These are phyloP conservation scores for Hypocryptadius cinnamomeus DNA, from an alignment of 2,113 vertebrate species.

Conservation along the genomic window DNA sequence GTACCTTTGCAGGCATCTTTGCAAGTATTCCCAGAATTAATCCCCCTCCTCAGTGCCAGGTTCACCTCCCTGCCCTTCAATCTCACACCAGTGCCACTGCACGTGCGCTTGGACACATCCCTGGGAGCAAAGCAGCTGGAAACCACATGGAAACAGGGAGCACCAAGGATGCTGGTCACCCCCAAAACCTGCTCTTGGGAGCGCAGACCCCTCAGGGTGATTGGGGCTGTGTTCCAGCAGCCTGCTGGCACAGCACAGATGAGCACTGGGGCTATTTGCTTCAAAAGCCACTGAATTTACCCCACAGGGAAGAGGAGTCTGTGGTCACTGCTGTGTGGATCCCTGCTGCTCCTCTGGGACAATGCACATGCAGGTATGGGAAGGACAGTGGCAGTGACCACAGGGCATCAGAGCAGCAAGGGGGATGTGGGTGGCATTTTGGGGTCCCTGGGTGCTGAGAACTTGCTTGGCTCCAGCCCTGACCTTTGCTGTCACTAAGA, in stretches of 20 bases:
- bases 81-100: fast-evolving
- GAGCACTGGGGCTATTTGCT: neutral
- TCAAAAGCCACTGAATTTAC: neutral
- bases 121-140: neutral
- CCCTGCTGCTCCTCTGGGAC: neutral
- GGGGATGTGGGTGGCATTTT: neutral
- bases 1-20: neutral
- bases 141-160: neutral
- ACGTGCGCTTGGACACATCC: fast-evolving
- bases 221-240: fast-evolving
- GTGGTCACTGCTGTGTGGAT: neutral
- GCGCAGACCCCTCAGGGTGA: neutral
- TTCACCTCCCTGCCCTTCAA: neutral
- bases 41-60: neutral
- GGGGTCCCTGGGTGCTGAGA: neutral
- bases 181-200: neutral
- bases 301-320: neutral
- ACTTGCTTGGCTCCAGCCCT: neutral
- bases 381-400: neutral
- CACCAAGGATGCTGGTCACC: neutral
- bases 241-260: neutral
- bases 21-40: neutral
- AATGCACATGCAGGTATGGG: fast-evolving
- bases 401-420: neutral
- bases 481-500: conserved; percentile 10